Evolutionary conservation across 2,797 vertebrate genomes (phyloP).

Genomic region (Aselliscus stoliczkanus): DNA sequence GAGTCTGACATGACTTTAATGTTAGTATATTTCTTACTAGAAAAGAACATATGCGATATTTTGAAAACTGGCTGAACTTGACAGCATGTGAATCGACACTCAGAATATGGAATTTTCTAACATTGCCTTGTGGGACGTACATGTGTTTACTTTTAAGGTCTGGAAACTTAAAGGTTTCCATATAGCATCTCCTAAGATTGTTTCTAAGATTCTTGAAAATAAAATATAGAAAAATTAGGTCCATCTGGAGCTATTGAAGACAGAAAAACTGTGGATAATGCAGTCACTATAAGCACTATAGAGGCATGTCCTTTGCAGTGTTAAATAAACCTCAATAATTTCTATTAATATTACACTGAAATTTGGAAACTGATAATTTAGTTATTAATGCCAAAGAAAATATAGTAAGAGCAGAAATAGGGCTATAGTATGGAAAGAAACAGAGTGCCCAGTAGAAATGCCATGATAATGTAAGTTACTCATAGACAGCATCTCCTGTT

Average conservation of each 20-base stretch:
- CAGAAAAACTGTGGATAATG: background rate
- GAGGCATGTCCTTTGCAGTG: background rate
- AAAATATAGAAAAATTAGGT: background rate
- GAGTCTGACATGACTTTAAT: conserved; percentile 62
- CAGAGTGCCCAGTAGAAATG: background rate
- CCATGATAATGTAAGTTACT: background rate
- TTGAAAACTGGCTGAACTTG: conserved; percentile 56
- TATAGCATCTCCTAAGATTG: background rate
- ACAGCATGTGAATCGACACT: conserved; percentile 44
- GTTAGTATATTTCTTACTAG: conserved; percentile 55
- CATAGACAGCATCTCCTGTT: accelerated
- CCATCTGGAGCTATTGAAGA: background rate
- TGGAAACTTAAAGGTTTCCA: conserved; percentile 37
- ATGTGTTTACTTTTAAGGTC: conserved; percentile 46
- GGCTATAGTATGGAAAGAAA: background rate
- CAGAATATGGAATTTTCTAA: conserved; percentile 58
- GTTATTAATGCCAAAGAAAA: background rate
- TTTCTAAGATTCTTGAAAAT: conserved; percentile 1
- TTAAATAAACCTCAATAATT: background rate
- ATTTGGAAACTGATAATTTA: background rate
- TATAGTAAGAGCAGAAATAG: background rate
- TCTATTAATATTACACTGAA: background rate
- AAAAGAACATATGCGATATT: conserved; percentile 49
- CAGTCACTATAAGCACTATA: background rate
- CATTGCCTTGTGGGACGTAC: background rate